Conservation (phyloP, 2,113 vertebrate genomes). For the Alexandromys fortis region DNA sequence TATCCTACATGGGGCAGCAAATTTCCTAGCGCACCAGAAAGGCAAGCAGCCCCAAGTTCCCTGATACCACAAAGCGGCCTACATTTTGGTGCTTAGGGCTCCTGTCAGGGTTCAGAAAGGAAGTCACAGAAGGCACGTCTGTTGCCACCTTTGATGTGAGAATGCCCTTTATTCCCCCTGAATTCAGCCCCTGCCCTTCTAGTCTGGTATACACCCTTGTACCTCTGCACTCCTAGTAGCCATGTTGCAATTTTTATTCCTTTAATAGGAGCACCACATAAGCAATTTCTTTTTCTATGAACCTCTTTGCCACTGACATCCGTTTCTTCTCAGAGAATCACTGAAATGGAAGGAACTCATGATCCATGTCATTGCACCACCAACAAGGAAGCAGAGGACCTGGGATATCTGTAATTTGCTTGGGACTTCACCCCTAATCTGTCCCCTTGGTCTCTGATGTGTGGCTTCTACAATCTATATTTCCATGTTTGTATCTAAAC, state of each 20-base stretch:
- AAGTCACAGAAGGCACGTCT: accelerated
- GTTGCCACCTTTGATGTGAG: background rate
- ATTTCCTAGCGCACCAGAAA: background rate
- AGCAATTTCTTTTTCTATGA: constrained; percentile 4
- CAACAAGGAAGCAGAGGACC: background rate
- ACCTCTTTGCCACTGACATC: background rate
- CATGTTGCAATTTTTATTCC: background rate
- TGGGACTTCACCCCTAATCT: background rate
- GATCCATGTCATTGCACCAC: background rate
- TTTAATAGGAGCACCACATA: background rate
- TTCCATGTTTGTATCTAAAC: background rate
- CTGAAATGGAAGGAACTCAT: background rate
- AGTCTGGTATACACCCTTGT: background rate
- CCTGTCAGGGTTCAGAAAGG: background rate
- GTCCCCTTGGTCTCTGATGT: background rate
- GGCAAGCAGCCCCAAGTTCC: too few species aligned
- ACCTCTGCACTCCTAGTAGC: background rate
- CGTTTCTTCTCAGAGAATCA: background rate
- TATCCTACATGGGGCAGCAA: background rate
- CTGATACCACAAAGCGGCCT: accelerated
- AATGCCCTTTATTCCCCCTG: background rate
- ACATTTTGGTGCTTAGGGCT: accelerated
- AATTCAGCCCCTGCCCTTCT: background rate
- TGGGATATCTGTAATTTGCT: too few species aligned
- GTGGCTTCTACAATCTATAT: too few species aligned